Percentiles rank a stretch among this genome's conserved stretches.
Conservation (phyloP, 2,888 invertebrate genomes). For the Phaonia tiefii region DNA sequence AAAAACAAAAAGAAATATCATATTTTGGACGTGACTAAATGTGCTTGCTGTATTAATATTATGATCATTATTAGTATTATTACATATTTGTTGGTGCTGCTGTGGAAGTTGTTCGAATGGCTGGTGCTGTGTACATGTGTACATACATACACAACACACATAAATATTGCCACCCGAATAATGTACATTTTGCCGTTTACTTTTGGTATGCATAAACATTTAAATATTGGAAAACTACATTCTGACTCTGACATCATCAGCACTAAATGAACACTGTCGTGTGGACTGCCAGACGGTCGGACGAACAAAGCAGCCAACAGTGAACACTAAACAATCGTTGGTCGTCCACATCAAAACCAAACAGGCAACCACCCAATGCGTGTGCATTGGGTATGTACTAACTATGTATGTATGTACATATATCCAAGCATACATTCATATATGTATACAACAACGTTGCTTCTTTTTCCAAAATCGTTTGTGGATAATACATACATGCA, state of each 20-base stretch:
- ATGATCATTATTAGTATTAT: constrained; percentile 13
- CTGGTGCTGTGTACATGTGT: not conserved
- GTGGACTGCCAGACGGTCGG: not conserved
- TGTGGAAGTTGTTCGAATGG: not conserved
- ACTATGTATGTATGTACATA: constrained; percentile 13
- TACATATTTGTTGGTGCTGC: not conserved
- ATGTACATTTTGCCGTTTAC: constrained; percentile 18
- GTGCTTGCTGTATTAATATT: constrained; percentile 39
- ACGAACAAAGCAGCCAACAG: not conserved
- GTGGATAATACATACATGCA: not conserved
- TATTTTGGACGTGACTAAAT: constrained; percentile 57
- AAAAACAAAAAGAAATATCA: constrained; percentile 22
- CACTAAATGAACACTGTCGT: constrained; percentile 14
- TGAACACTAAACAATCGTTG: not conserved
- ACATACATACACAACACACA: not conserved
- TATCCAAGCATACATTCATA: constrained; percentile 8
- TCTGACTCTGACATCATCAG: constrained; percentile 64
- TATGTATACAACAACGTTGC: not conserved
- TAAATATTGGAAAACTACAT: constrained; percentile 52
- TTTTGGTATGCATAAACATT: constrained; percentile 48
- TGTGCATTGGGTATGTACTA: constrained; percentile 22
- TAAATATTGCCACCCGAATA: constrained; percentile 13
- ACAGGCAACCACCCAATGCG: constrained; percentile 20
- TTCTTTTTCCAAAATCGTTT: not conserved
- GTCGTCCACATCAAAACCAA: not conserved